These are phyloP conservation scores for Martes flavigula DNA, from an alignment of 2,797 vertebrate species.

Conservation along the genomic window DNA sequence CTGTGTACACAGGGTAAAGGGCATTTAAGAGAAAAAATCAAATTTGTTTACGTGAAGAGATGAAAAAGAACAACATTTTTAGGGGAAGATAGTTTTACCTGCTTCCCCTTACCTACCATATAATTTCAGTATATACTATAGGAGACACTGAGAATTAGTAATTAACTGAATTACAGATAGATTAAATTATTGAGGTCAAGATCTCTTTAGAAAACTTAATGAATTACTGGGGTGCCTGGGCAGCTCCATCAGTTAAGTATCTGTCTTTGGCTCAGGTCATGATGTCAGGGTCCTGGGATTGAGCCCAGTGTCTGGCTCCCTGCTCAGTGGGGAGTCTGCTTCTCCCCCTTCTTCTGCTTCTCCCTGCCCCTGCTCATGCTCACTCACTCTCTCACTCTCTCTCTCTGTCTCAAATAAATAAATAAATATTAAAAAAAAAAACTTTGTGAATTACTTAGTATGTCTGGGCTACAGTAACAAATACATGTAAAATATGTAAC, in stretches of 20 bases:
- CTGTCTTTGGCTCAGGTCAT: too few species aligned
- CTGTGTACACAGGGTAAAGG: not conserved
- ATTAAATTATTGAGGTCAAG: not conserved
- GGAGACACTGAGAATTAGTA: not conserved
- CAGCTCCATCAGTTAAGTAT: too few species aligned
- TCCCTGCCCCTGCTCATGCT: too few species aligned
- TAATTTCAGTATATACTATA: not conserved
- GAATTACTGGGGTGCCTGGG: too few species aligned
- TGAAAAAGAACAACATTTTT: not conserved
- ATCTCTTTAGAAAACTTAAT: not conserved
- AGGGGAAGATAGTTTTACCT: not conserved
- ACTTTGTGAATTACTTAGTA: not conserved
- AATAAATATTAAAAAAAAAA: not conserved
- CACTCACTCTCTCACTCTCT: too few species aligned
- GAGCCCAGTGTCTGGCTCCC: too few species aligned
- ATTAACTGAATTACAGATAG: not conserved
- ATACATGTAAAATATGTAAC: not conserved
- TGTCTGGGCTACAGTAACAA: not conserved
- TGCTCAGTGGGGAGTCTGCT: too few species aligned
- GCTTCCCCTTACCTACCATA: not conserved
- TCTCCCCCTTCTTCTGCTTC: too few species aligned
- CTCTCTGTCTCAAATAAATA: too few species aligned
- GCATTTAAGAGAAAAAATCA: not conserved
- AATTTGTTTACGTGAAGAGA: not conserved
- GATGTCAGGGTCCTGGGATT: too few species aligned